A percentile compares a stretch with the other conserved stretches of the same genome.
phyloP scores from a whole-genome alignment of 1,140 invertebrate genomes.

The Drosophila hydei region DNA sequence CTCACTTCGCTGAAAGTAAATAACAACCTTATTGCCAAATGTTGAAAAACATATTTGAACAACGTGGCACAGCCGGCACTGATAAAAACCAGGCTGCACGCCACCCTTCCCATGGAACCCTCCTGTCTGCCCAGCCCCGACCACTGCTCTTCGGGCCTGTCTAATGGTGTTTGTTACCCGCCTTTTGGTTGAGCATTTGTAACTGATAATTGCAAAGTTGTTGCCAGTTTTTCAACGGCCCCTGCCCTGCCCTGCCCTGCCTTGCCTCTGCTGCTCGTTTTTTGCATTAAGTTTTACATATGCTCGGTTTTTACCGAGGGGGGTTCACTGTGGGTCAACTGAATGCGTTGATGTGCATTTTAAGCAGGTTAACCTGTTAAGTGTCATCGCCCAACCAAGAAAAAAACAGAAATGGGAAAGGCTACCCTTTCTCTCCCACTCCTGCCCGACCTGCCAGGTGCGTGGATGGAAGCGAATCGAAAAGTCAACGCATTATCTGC shows the following conservation, averaged over 20 bases:
- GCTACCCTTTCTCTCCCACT: too few relatives aligned
- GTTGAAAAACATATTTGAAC: slow-evolving; percentile 33
- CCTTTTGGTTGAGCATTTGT: slow-evolving; percentile 52
- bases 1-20: slow-evolving; percentile 79
- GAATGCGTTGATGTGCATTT: slow-evolving; percentile 76
- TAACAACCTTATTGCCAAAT: slow-evolving; percentile 77
- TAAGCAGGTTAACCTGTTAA: slow-evolving; percentile 78
- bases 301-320: slow-evolving; percentile 40
- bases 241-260: too few relatives aligned
- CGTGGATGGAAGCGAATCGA: background rate
- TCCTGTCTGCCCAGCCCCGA: background rate
- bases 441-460: background rate
- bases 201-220: slow-evolving; percentile 73
- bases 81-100: too few relatives aligned
- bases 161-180: slow-evolving; percentile 62
- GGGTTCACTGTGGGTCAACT: slow-evolving; percentile 55
- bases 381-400: slow-evolving; percentile 42
- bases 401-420: background rate
- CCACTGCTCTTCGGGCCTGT: slow-evolving; percentile 4
- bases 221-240: slow-evolving; percentile 25
- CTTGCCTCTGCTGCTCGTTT: background rate
- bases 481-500: background rate
- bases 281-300: slow-evolving; percentile 61
- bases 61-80: background rate
- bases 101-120: slow-evolving; percentile 1